phyloP scores from a whole-genome alignment of 2,797 vertebrate genomes.

The Cuniculus paca region DNA sequence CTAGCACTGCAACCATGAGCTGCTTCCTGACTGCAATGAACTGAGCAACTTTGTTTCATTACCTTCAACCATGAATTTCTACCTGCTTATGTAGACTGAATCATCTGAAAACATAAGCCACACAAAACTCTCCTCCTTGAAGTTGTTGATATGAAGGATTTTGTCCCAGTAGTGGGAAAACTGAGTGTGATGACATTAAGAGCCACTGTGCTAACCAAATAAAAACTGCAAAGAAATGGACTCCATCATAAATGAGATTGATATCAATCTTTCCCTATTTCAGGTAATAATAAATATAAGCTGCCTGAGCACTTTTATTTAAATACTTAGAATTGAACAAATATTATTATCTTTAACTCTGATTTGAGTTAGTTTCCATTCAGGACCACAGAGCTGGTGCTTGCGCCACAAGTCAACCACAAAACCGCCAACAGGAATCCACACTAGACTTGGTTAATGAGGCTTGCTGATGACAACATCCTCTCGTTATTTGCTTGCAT shows the following conservation, averaged over 20 bases:
- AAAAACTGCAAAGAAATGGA: background rate
- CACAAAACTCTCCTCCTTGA: background rate
- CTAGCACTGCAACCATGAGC: background rate
- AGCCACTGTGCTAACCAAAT: background rate
- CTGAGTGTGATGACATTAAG: background rate
- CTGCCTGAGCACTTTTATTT: background rate
- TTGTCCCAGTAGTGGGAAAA: background rate
- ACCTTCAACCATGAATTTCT: background rate
- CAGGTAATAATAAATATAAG: background rate
- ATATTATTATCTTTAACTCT: conserved; percentile 39
- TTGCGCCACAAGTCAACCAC: conserved; percentile 28
- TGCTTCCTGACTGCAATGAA: background rate
- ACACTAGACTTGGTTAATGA: conserved; percentile 68
- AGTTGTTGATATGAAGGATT: background rate
- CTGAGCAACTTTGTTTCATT: background rate
- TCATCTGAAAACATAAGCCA: background rate
- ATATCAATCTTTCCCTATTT: background rate
- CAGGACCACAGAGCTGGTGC: background rate
- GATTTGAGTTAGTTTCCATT: conserved; percentile 57
- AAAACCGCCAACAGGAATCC: conserved; percentile 62
- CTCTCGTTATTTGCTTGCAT: conserved; percentile 70
- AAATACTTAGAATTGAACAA: background rate
- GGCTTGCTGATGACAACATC: conserved; percentile 52
- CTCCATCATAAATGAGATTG: background rate
- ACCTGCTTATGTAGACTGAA: background rate